A percentile compares a stretch with the other conserved stretches of the same genome.
These are phyloP conservation scores for Euthynnus affinis DNA, from an alignment of 2,797 vertebrate species.

Conservation along the genomic window DNA sequence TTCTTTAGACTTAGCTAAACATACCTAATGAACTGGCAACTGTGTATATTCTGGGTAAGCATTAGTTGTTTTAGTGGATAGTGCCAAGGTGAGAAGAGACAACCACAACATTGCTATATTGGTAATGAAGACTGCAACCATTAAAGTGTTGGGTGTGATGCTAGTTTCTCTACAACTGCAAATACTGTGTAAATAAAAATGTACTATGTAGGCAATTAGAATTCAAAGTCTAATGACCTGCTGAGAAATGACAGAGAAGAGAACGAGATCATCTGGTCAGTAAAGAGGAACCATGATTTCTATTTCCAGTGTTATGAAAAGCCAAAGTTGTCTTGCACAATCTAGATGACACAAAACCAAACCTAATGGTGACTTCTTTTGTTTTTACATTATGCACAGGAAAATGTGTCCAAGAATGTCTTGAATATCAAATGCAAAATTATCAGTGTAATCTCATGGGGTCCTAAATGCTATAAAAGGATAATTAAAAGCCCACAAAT, in stretches of 20 bases:
- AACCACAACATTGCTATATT: not conserved
- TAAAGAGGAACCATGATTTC: constrained; percentile 68
- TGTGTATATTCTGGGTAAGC: not conserved
- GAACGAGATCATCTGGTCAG: not conserved
- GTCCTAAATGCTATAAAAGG: not conserved
- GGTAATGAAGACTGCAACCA: not conserved
- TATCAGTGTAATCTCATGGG: not conserved
- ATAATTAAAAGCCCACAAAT: not conserved
- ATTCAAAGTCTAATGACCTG: not conserved
- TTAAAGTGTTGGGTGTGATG: not conserved
- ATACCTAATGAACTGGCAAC: not conserved
- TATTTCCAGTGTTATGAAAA: constrained; percentile 60
- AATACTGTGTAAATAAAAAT: not conserved
- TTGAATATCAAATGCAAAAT: not conserved
- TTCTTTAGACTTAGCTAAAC: not conserved
- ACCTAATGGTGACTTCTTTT: not conserved
- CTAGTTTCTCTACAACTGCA: not conserved
- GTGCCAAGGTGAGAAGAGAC: not conserved
- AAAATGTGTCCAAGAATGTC: constrained; percentile 9
- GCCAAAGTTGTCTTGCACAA: constrained; percentile 44
- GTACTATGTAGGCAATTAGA: not conserved
- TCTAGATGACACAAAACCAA: constrained; percentile 24
- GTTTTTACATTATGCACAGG: constrained; percentile 17
- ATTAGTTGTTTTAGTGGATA: not conserved
- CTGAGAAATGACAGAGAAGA: constrained; percentile 14